Percentiles rank a stretch among this genome's conserved stretches.
These are phyloP conservation scores for Pristionchus fissidentatus DNA, from an alignment of 2,888 invertebrate species.

Conservation along the genomic window DNA sequence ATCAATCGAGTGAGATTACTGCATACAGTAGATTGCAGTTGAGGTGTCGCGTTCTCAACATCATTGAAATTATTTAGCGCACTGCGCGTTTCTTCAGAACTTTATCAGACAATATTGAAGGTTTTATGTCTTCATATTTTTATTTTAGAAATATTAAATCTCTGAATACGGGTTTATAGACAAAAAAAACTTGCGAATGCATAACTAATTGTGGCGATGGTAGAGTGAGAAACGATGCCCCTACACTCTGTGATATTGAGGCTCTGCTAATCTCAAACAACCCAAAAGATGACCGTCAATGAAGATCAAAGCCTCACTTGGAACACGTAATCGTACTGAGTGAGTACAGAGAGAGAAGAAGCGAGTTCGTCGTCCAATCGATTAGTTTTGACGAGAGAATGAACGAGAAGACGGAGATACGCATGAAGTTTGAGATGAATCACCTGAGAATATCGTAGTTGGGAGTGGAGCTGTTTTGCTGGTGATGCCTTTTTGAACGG, in stretches of 20 bases:
- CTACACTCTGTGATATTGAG: not conserved
- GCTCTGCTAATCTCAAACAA: not conserved
- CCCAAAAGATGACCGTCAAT: not conserved
- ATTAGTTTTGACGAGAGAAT: slow-evolving; percentile 32
- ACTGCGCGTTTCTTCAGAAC: not conserved
- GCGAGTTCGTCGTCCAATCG: slow-evolving; percentile 35
- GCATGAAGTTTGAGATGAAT: slow-evolving; percentile 47
- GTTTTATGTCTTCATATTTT: too few relatives aligned
- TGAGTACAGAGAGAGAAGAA: not conserved
- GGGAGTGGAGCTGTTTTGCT: too few relatives aligned
- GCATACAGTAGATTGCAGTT: not conserved
- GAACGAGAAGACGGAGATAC: slow-evolving; percentile 39
- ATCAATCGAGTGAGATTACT: slow-evolving; percentile 16
- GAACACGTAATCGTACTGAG: slow-evolving; percentile 26
- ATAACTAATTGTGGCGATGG: too few relatives aligned
- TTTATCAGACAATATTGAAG: too few relatives aligned
- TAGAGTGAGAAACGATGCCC: too few relatives aligned
- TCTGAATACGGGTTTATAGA: too few relatives aligned
- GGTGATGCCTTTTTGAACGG: not conserved
- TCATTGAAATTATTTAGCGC: not conserved
- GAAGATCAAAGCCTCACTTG: slow-evolving; percentile 1
- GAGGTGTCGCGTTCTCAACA: not conserved
- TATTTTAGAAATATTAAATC: not conserved
- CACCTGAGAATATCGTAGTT: slow-evolving; percentile 1
- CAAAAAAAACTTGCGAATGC: too few relatives aligned